A percentile compares a stretch with the other conserved stretches of the same genome.
Evolutionary conservation across 2,113 vertebrate species (phyloP).

Genomic region (Tamias sibiricus): DNA sequence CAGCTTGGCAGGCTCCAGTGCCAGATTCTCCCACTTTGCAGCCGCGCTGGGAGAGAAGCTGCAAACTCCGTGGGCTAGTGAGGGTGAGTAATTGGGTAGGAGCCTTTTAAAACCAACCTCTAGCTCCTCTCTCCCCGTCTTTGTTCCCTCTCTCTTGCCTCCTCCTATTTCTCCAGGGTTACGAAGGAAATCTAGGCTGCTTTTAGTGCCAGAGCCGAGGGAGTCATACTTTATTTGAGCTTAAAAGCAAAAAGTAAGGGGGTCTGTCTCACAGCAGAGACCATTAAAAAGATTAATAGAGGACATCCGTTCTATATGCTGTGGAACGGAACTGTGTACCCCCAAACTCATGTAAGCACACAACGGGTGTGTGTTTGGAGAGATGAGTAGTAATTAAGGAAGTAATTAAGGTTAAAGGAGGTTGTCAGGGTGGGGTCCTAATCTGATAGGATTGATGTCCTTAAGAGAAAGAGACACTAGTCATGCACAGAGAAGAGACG

Average conservation of each 20-base stretch:
- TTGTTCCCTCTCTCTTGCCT: not conserved
- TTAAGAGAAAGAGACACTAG: not conserved
- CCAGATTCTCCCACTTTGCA: conserved; percentile 62
- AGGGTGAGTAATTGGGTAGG: not conserved
- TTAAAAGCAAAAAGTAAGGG: not conserved
- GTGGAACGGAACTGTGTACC: not conserved
- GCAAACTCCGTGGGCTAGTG: not conserved
- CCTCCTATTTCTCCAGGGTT: not conserved
- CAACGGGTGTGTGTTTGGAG: not conserved
- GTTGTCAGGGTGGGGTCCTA: not conserved
- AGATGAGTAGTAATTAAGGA: not conserved
- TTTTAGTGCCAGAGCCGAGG: not conserved
- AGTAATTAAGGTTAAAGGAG: not conserved
- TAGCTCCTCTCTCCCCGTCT: not conserved
- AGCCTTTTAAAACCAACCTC: not conserved
- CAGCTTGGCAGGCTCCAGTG: conserved; percentile 36
- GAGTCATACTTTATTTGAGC: not conserved
- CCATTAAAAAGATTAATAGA: not conserved
- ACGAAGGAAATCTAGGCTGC: not conserved
- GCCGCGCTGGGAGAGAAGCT: not conserved
- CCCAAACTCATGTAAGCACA: too few relatives aligned
- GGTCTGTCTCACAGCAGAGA: not conserved
- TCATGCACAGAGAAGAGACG: not conserved
- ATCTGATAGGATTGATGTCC: not conserved
- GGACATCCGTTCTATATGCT: not conserved